phyloP scores from a whole-genome alignment of 35 echinoderm and acorn worm genomes.

The Diadema setosum region DNA sequence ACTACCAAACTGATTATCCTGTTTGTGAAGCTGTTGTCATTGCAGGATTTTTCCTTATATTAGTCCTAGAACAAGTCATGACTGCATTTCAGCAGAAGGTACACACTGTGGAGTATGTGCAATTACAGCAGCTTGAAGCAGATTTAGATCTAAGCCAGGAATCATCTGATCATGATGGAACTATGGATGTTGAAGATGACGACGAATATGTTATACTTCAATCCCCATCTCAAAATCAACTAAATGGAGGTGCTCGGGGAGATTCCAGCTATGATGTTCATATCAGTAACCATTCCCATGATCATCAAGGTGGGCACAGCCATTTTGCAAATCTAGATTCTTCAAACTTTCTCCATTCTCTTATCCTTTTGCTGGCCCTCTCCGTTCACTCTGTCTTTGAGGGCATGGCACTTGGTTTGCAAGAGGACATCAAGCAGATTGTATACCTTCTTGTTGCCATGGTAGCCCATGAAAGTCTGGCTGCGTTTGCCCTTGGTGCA shows the following conservation, averaged over 20 bases:
- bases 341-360: constrained; percentile 44
- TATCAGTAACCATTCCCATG: background rate
- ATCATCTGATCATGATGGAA: background rate
- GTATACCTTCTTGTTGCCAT: constrained; percentile 78
- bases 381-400: constrained; percentile 94
- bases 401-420: constrained; percentile 92
- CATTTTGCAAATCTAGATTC: constrained; percentile 47
- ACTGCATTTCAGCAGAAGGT: constrained; percentile 17
- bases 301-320: constrained; percentile 56
- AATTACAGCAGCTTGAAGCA: background rate
- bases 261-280: background rate
- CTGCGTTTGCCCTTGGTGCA: constrained; percentile 78
- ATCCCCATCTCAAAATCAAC: background rate
- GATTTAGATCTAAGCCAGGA: background rate
- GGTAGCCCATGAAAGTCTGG: constrained; percentile 85
- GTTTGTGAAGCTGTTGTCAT: constrained; percentile 79
- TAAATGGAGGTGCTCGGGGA: background rate
- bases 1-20: constrained; percentile 57
- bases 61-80: constrained; percentile 70
- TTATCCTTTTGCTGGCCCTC: constrained; percentile 80
- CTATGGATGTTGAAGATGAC: background rate
- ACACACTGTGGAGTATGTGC: background rate
- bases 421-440: constrained; percentile 55
- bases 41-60: constrained; percentile 87
- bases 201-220: constrained; percentile 38